Base-by-base conservation (phyloP, 2,113 vertebrate species). In the Syngnathoides biaculeatus region DNA sequence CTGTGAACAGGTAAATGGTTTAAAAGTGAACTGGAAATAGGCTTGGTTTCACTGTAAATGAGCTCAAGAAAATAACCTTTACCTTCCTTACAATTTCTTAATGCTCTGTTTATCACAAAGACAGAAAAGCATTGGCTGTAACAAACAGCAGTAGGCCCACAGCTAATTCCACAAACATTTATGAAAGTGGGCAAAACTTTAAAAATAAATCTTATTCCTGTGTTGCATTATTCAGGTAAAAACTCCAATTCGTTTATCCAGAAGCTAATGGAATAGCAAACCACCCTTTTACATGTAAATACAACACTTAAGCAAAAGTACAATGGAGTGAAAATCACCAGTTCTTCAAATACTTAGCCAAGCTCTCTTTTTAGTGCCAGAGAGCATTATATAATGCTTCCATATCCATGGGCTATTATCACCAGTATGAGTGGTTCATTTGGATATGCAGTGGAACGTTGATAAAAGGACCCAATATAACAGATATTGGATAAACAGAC, bases 331-430 rank as follows among this genome's bases (percentile, higher is more conserved):
- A 71, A 82, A 79, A 84, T 74, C 76, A 74, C 48, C 50, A n/a
- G 55, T 75, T 80, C 58, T 14, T 22, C 38, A 42, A 69, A 60
- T 52, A 13, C 66, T 86, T 76, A 22, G 64, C 81, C 74, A 72
- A 74, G 68, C 79, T 59, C 61, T 74, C 50, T 20, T 65, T 69
- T 52, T 59, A 35, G 38, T 70, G 71, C 78, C 72, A 22, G 59
- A 64, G 64, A 64, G 8, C 58, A 87, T 86, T 86, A 78, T 85
- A 89, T 89, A 86, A 89, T 86, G 66, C 82, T 59, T 83, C 79
- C 68, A 83, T 85, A 82, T 74, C 74, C 81, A 86, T 38, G 76
- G 80, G 68, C 84, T 84, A 85, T 89, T 84, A 88, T 76, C 80
- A 71, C 58, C 80, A 61, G 72, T 79, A 74, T 69, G 81, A 84